Base-by-base conservation (phyloP, 2,888 invertebrate species). In the Cheilosia scutellata region DNA sequence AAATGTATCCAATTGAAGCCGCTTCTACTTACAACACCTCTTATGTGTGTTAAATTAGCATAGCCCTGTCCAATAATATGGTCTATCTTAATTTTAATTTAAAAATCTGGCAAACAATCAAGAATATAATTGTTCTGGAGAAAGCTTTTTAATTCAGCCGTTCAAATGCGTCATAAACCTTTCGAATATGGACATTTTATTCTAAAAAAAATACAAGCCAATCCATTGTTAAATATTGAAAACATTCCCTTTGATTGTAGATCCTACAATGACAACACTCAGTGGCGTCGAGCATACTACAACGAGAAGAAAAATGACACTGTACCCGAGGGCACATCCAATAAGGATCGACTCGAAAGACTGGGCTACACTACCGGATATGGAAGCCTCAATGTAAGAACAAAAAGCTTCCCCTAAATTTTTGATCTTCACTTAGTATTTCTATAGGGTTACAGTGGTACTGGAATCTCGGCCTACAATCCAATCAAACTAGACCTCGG, bases 401-500 rank as follows among this genome's bases (percentile, higher is more conserved):
- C 13, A 5, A 13, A 5, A 13, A 16, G 37, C 42, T 51, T 49
- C 9, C 13, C 20, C 13, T 27, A 11, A 27, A 16, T 1, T 20
- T 44, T 29, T n/a, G 25, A n/a, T 40, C 4, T 0, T 11, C 1
- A 2, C 9, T 29, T 4, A 25, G 11, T 2, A 16, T 31, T 13
- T 60, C 57, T 20, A 7, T 58, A 92, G 93, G 93, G 89, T 7
- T 93, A 93, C 88, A 92, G 92, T 29, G 92, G 91, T 13, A 92
- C 92, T 16, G 93, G 93, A 4, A 91, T 94, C 11, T 95, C 96
- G 0, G 92, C 95, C 13, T 96, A 96, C 88, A 95, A 95, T 2
- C 96, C 96, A 0, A 93, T 96, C 80, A 97, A 96, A 93, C 94
- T 97, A 66, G 97, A 97, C 89, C 93, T 97, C 0, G 97, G 97